phyloP scores from a whole-genome alignment of 2,888 invertebrate genomes.

The Incurvaria masculella region DNA sequence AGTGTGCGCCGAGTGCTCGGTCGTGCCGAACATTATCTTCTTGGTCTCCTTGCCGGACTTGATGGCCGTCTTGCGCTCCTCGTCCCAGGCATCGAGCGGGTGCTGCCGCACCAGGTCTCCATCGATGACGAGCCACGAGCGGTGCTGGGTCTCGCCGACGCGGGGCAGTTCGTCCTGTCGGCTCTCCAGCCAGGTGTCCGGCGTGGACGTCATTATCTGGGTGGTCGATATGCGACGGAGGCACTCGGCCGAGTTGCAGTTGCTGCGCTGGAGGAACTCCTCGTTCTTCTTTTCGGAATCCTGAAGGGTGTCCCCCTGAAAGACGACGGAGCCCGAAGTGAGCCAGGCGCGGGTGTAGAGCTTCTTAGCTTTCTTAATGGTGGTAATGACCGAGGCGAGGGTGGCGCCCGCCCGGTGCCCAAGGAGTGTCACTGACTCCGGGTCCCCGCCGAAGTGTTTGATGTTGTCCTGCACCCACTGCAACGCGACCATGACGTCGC shows the following conservation, averaged over 20 bases:
- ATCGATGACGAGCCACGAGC: conserved; percentile 77
- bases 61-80: conserved; percentile 34
- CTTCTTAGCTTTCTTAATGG: conserved; percentile 56
- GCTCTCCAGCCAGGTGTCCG: conserved; percentile 68
- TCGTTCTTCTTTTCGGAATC: conserved; percentile 61
- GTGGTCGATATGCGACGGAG: conserved; percentile 50
- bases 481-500: conserved; percentile 73
- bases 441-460: conserved; percentile 80
- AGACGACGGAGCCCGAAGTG: conserved; percentile 71
- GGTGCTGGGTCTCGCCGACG: conserved; percentile 58
- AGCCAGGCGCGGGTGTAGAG: conserved; percentile 78
- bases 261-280: conserved; percentile 55
- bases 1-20: conserved; percentile 69
- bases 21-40: conserved; percentile 67
- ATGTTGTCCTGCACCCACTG: conserved; percentile 82
- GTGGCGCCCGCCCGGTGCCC: conserved; percentile 87
- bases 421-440: conserved; percentile 71
- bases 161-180: conserved; percentile 60
- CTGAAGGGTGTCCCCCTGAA: conserved; percentile 61
- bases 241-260: conserved; percentile 58
- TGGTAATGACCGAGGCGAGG: conserved; percentile 70
- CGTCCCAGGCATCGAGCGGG: conserved; percentile 63
- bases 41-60: conserved; percentile 40
- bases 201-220: conserved; percentile 65
- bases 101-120: conserved; percentile 66